Conservation (phyloP, 2,888 invertebrate species). For the Noctua janthina region DNA sequence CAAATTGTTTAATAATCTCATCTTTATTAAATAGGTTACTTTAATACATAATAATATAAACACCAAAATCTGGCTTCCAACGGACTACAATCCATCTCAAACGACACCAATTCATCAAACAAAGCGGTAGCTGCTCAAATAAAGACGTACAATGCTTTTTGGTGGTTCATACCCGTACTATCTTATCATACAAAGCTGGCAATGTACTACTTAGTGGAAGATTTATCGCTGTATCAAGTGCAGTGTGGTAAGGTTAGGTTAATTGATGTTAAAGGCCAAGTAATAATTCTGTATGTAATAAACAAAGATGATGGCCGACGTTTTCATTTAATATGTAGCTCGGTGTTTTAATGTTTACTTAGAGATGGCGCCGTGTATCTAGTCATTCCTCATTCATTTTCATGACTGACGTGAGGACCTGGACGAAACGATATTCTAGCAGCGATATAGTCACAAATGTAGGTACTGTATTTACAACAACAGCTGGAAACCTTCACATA, state of each 20-base stretch:
- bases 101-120: neutral
- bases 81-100: constrained; percentile 13
- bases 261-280: constrained; percentile 80
- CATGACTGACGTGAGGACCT: too few relatives aligned
- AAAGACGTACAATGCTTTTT: constrained; percentile 51
- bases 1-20: constrained; percentile 18
- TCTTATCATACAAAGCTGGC: constrained; percentile 50
- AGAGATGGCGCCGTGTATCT: constrained; percentile 15
- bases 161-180: neutral
- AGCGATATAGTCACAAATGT: too few relatives aligned
- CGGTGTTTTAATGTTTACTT: constrained; percentile 18
- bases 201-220: constrained; percentile 59
- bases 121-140: neutral
- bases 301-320: constrained; percentile 40
- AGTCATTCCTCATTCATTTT: too few relatives aligned
- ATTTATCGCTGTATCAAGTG: constrained; percentile 59
- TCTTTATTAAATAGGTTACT: constrained; percentile 41
- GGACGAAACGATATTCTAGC: too few relatives aligned
- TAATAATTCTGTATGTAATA: constrained; percentile 69
- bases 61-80: constrained; percentile 45
- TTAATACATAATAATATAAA: constrained; percentile 31
- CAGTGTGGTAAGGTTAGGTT: constrained; percentile 69
- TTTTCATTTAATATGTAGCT: constrained; percentile 47
- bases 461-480: too few relatives aligned
- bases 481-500: too few relatives aligned